phyloP scores from a whole-genome alignment of 2,113 vertebrate species.

The Microcebus jonahi region DNA sequence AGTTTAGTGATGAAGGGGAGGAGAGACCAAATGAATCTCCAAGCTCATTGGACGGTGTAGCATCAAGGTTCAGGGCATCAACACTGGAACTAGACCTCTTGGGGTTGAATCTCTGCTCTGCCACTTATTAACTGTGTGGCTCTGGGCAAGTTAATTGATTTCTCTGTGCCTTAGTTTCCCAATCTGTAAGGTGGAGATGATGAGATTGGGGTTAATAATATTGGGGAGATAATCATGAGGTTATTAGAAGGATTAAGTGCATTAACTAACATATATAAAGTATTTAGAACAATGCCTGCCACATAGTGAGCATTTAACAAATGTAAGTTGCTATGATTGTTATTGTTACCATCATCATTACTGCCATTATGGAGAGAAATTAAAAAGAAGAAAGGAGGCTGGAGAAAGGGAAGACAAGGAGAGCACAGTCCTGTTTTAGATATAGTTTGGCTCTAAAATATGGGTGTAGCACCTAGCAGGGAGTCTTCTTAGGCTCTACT shows the following conservation, averaged over 20 bases:
- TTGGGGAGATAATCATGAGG: neutral
- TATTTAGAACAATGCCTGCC: neutral
- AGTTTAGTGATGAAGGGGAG: neutral
- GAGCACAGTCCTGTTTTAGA: neutral
- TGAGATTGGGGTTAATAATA: neutral
- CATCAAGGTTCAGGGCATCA: neutral
- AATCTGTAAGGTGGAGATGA: neutral
- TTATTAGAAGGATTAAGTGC: neutral
- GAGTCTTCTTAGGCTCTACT: neutral
- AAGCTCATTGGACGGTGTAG: neutral
- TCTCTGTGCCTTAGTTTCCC: neutral
- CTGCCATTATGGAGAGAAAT: neutral
- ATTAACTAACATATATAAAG: neutral
- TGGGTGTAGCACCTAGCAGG: neutral
- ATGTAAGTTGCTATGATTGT: neutral
- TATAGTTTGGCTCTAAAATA: constrained; percentile 16
- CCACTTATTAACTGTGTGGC: neutral
- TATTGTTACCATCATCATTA: neutral
- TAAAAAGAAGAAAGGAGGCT: neutral
- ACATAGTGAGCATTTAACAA: neutral
- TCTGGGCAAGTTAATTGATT: neutral
- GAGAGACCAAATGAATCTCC: neutral
- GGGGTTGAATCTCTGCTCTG: neutral
- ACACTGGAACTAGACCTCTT: neutral
- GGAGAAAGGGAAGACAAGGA: neutral